Evolutionary conservation across 2,797 vertebrate genomes (phyloP).

Genomic region (Sebastes iracundus): DNA sequence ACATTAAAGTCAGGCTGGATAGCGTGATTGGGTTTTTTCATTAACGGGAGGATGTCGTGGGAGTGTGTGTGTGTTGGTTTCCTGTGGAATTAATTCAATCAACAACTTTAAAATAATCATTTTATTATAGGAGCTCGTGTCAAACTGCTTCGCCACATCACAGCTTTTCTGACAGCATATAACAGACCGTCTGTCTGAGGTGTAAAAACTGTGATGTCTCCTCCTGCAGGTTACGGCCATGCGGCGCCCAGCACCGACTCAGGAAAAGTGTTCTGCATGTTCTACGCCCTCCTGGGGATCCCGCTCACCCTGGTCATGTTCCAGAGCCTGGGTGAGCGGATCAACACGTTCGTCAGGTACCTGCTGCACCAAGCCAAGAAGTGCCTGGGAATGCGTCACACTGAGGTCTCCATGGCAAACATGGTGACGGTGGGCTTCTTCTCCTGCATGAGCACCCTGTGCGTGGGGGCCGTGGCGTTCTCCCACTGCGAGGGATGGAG

Average conservation of each 20-base stretch:
- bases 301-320: conserved; percentile 98
- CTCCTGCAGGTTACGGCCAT: conserved; percentile 91
- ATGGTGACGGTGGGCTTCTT: conserved; percentile 98
- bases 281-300: conserved; percentile 96
- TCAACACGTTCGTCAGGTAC: conserved; percentile 94
- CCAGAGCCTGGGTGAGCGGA: conserved; percentile 97
- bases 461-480: conserved; percentile 92
- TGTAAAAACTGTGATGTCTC: conserved; percentile 21
- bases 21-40: background rate
- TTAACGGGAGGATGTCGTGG: background rate
- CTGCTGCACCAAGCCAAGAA: conserved; percentile 93
- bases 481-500: conserved; percentile 96
- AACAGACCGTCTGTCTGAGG: background rate
- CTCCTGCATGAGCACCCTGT: conserved; percentile 93
- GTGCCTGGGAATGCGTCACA: conserved; percentile 89
- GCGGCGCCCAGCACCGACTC: conserved; percentile 96
- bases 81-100: background rate
- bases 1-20: background rate
- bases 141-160: background rate
- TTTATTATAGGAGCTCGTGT: background rate
- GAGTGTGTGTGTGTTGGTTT: conserved; percentile 8
- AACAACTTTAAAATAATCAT: background rate
- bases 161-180: background rate
- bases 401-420: conserved; percentile 97
- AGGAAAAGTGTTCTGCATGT: conserved; percentile 98